Evolutionary conservation across 2,113 vertebrate species (phyloP).

Genomic region (Salvator merianae): DNA sequence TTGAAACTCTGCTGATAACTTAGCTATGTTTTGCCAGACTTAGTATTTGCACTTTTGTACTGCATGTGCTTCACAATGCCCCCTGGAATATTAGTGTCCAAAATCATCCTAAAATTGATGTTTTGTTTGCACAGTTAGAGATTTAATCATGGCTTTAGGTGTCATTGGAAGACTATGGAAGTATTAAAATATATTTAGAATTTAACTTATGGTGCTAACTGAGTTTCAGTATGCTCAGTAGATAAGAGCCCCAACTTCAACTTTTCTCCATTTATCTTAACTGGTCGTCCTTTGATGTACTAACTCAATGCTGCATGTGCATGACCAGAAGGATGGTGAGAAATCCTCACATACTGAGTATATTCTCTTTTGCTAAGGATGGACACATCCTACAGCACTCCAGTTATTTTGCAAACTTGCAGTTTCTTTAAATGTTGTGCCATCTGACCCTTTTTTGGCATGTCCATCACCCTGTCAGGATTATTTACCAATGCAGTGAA

Average conservation of each 20-base stretch:
- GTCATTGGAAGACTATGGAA: constrained; percentile 12
- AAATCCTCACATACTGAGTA: constrained; percentile 60
- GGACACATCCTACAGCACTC: constrained; percentile 26
- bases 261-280: constrained; percentile 50
- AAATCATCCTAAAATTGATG: constrained; percentile 37
- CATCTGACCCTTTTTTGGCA: constrained; percentile 29
- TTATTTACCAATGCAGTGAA: constrained; percentile 29
- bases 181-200: constrained; percentile 11
- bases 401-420: constrained; percentile 21
- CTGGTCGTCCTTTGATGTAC: constrained; percentile 56
- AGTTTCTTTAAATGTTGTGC: neutral
- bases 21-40: constrained; percentile 9
- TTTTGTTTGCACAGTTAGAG: constrained; percentile 24
- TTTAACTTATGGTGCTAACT: constrained; percentile 55
- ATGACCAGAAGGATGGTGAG: constrained; percentile 68
- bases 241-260: constrained; percentile 66
- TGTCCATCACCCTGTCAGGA: constrained; percentile 25
- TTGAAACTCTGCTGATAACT: constrained; percentile 24
- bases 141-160: neutral
- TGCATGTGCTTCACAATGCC: constrained; percentile 44
- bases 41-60: constrained; percentile 33
- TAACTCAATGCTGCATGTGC: constrained; percentile 79
- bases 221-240: constrained; percentile 85
- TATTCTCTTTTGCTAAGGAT: constrained; percentile 40
- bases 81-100: constrained; percentile 39